phyloP scores from a whole-genome alignment of 2,888 invertebrate species.

The Drosophila infuscata region DNA sequence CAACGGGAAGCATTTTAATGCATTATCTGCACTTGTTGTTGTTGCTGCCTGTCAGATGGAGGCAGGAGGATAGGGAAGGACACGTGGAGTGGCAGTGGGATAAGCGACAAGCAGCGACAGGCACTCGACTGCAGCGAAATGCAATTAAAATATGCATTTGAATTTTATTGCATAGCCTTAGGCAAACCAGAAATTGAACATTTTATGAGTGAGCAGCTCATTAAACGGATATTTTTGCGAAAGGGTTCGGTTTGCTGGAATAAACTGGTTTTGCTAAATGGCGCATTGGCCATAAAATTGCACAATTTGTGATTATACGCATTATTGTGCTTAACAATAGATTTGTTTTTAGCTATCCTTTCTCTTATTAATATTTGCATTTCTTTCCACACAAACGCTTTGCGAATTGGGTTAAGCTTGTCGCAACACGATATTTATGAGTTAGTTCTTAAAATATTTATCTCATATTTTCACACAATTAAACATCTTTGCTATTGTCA shows the following conservation, averaged over 20 bases:
- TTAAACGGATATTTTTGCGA: constrained; percentile 43
- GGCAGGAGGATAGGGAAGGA: background rate
- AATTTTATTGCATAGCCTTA: constrained; percentile 66
- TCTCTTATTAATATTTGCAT: background rate
- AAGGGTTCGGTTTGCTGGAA: constrained; percentile 7
- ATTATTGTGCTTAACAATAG: background rate
- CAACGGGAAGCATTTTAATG: constrained; percentile 65
- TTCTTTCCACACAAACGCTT: background rate
- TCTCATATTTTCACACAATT: background rate
- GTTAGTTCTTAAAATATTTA: background rate
- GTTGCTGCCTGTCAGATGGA: constrained; percentile 26
- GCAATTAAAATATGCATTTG: constrained; percentile 80
- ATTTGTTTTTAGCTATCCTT: background rate
- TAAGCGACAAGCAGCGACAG: constrained; percentile 15
- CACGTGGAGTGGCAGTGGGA: background rate
- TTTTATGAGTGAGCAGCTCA: constrained; percentile 68
- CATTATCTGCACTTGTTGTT: constrained; percentile 53
- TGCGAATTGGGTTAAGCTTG: background rate
- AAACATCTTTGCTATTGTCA: too few relatives aligned
- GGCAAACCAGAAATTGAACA: constrained; percentile 52
- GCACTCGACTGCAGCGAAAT: constrained; percentile 52
- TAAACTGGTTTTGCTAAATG: constrained; percentile 36
- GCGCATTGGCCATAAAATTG: constrained; percentile 5
- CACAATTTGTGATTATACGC: background rate
- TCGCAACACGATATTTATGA: background rate